These are phyloP conservation scores for Austrofundulus limnaeus DNA, from an alignment of 2,113 vertebrate genomes.

Conservation along the genomic window DNA sequence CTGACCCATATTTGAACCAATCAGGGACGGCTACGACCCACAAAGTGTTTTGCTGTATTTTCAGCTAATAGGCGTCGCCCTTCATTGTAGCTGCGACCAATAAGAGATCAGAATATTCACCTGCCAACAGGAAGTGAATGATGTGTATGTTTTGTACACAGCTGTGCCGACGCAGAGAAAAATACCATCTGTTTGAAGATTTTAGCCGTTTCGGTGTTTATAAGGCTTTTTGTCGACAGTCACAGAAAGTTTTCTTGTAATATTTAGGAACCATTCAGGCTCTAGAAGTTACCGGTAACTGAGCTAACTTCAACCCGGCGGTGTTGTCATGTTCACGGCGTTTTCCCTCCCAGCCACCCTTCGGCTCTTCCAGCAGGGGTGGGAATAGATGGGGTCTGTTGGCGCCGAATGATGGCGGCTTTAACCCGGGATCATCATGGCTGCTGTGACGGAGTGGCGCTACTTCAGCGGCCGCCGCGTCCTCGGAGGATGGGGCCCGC, in stretches of 20 bases:
- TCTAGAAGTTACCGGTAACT: not conserved
- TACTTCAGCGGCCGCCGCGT: conserved; percentile 78
- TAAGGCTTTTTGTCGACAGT: not conserved
- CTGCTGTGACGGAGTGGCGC: conserved; percentile 77
- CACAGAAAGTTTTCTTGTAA: not conserved
- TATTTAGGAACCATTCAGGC: not conserved
- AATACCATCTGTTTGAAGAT: not conserved
- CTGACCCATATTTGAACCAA: not conserved
- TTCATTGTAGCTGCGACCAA: conserved; percentile 43
- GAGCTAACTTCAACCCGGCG: not conserved
- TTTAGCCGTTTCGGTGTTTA: not conserved
- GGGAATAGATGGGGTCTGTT: conserved; percentile 36
- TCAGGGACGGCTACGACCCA: conserved; percentile 58
- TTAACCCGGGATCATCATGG: conserved; percentile 71
- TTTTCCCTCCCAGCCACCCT: not conserved
- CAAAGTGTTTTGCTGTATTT: conserved; percentile 36
- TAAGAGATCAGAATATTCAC: conserved; percentile 36
- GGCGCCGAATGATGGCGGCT: conserved; percentile 44
- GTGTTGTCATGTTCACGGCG: conserved; percentile 11
- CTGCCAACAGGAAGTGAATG: conserved; percentile 38
- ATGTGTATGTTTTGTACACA: conserved; percentile 35
- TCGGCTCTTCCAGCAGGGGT: conserved; percentile 25
- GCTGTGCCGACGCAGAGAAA: not conserved
- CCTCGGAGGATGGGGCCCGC: conserved; percentile 81
- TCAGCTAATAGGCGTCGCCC: conserved; percentile 49